Evolutionary conservation across 2,113 vertebrate genomes (phyloP).

Genomic region (Burhinus oedicnemus): DNA sequence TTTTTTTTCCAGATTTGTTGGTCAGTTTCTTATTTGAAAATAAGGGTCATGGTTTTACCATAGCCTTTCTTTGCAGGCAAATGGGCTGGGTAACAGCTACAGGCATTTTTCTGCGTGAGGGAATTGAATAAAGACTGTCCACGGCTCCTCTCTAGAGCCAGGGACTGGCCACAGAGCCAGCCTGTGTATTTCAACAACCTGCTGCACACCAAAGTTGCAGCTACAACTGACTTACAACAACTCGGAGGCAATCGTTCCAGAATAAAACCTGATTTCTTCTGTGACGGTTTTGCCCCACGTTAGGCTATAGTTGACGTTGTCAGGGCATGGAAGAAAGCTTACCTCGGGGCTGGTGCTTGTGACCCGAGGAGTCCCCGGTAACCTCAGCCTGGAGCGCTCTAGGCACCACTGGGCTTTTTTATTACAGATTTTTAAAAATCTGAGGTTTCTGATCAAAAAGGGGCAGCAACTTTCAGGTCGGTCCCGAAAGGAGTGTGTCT

Average conservation of each 20-base stretch:
- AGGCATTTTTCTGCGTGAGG: neutral
- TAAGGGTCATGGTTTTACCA: neutral
- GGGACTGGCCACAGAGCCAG: neutral
- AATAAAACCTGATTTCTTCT: neutral
- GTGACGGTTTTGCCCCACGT: accelerated
- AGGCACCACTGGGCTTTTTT: neutral
- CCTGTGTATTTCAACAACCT: neutral
- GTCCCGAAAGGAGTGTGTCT: neutral
- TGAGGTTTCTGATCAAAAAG: neutral
- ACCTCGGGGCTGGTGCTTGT: neutral
- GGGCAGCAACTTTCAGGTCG: neutral
- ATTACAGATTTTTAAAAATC: neutral
- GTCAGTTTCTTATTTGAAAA: neutral
- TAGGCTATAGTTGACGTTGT: neutral
- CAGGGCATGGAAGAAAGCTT: neutral
- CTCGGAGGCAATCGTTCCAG: neutral
- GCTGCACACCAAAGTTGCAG: neutral
- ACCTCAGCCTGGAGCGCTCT: no score
- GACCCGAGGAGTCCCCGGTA: neutral
- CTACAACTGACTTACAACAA: neutral
- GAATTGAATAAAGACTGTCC: neutral
- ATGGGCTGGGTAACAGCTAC: neutral
- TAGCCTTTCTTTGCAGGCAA: neutral
- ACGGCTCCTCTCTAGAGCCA: neutral
- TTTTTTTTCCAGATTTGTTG: neutral